Percentiles rank a stretch among this genome's conserved stretches.
These are phyloP conservation scores for Momotus momota DNA, from an alignment of 2,797 vertebrate species.

Conservation along the genomic window DNA sequence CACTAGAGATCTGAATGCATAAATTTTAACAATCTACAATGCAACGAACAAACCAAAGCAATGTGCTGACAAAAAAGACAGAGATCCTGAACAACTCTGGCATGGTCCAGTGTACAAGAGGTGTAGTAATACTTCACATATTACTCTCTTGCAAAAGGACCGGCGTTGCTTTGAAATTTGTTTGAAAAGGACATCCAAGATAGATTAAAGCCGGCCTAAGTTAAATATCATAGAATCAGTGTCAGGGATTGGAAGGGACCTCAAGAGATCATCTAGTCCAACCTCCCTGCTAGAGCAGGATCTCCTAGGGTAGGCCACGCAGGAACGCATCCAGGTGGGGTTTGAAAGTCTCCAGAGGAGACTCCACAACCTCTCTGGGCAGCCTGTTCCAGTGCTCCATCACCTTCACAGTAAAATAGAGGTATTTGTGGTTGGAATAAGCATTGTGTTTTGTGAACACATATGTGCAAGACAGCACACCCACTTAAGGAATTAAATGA, in stretches of 20 bases:
- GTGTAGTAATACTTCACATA: background rate
- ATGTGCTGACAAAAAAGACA: background rate
- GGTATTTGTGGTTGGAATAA: background rate
- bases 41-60: background rate
- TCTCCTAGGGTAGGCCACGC: too few species aligned
- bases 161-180: background rate
- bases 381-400: too few species aligned
- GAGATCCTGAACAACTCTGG: background rate
- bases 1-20: background rate
- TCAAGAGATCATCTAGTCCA: too few species aligned
- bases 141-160: background rate
- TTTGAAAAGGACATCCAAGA: background rate
- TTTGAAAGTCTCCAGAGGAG: too few species aligned
- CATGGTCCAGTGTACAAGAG: background rate
- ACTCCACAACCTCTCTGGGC: too few species aligned
- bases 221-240: too few species aligned
- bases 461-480: background rate
- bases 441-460: background rate
- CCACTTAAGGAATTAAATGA: background rate
- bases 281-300: too few species aligned
- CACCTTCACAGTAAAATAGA: background rate
- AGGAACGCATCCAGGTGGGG: too few species aligned
- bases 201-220: background rate
- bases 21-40: background rate
- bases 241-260: too few species aligned